Conservation (phyloP, 2,888 invertebrate species). For the Parascotia fuliginaria region DNA sequence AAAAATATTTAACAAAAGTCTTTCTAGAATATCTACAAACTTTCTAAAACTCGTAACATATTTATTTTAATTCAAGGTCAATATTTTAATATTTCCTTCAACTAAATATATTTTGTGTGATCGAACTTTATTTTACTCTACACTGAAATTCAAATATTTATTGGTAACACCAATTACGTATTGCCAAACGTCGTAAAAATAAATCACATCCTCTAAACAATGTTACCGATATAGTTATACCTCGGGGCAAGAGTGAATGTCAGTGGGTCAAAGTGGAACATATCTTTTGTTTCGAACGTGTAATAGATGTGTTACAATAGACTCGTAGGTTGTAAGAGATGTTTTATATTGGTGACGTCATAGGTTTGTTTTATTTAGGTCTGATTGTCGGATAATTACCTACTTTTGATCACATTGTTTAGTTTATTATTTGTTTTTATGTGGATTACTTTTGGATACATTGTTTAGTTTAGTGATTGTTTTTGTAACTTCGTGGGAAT, state of each 20-base stretch:
- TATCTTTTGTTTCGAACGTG: conserved; percentile 35
- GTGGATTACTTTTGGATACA: too few relatives aligned
- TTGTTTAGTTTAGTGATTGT: too few relatives aligned
- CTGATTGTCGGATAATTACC: not conserved
- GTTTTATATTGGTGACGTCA: conserved; percentile 24
- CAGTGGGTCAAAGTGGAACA: conserved; percentile 63
- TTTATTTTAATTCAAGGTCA: too few relatives aligned
- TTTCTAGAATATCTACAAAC: too few relatives aligned
- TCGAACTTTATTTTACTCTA: not conserved
- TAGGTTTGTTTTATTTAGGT: not conserved
- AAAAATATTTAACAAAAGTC: too few relatives aligned
- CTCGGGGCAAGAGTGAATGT: conserved; percentile 47
- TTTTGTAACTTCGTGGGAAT: too few relatives aligned
- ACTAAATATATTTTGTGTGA: too few relatives aligned
- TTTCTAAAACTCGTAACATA: too few relatives aligned
- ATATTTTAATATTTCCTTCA: too few relatives aligned
- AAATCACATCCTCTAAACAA: conserved; percentile 3
- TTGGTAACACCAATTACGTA: not conserved
- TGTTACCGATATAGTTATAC: conserved; percentile 6
- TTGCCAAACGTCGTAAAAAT: conserved; percentile 1
- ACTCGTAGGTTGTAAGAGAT: conserved; percentile 34
- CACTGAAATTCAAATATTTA: not conserved
- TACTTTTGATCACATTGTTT: not conserved
- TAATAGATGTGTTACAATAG: conserved; percentile 29
- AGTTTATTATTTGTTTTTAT: too few relatives aligned